Conservation (phyloP, 2,888 invertebrate genomes). For the Hypena proboscidalis region DNA sequence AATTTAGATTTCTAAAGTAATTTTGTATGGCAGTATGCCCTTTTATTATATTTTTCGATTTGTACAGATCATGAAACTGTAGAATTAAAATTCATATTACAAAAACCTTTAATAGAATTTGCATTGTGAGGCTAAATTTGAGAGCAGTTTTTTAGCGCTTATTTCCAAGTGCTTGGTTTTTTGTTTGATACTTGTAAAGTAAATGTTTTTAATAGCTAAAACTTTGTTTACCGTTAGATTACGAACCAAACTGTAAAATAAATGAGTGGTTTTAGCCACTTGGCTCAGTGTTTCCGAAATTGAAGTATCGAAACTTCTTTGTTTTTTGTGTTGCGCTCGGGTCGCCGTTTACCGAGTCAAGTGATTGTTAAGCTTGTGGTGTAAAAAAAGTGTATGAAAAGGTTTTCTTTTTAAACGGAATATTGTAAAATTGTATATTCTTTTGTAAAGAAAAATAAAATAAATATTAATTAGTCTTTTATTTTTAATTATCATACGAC, state of each 20-base stretch:
- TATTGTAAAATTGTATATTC: not conserved
- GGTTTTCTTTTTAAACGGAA: not conserved
- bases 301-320: not conserved
- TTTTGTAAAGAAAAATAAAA: not conserved
- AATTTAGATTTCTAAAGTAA: slow-evolving; percentile 1
- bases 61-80: not conserved
- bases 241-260: not conserved
- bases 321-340: not conserved
- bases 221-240: not conserved
- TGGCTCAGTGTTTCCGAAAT: not conserved
- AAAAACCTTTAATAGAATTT: not conserved
- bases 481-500: not conserved
- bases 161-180: slow-evolving; percentile 1
- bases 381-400: slow-evolving; percentile 1
- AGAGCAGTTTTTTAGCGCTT: slow-evolving; percentile 1
- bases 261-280: not conserved
- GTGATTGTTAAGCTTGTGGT: not conserved
- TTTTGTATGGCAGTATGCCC: not conserved
- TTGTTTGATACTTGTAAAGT: slow-evolving; percentile 1
- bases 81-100: not conserved
- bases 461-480: not conserved
- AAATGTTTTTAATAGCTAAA: slow-evolving; percentile 1
- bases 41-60: not conserved
- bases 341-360: not conserved
- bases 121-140: not conserved